Percentiles rank a stretch among this genome's conserved stretches.
phyloP scores from a whole-genome alignment of 2,113 vertebrate genomes.

The Dipodomys merriami region DNA sequence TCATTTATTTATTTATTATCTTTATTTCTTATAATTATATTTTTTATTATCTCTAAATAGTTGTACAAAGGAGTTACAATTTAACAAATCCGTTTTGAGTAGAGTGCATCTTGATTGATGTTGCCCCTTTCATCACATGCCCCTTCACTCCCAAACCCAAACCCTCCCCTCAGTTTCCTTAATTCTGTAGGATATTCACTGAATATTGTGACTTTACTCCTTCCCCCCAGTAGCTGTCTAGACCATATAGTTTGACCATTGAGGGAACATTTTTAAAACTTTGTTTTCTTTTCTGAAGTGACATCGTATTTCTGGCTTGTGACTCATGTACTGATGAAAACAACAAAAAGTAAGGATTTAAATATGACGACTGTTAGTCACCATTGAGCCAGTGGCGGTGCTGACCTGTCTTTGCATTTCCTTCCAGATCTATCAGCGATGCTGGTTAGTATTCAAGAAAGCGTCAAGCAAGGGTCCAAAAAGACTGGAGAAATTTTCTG shows the following conservation, averaged over 20 bases:
- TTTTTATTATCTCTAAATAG: too few species aligned
- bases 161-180: too few species aligned
- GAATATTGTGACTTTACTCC: too few species aligned
- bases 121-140: too few species aligned
- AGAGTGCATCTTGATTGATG: too few species aligned
- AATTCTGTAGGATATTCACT: too few species aligned
- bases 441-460: constrained; percentile 92
- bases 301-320: neutral
- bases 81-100: too few species aligned
- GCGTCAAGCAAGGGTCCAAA: constrained; percentile 92
- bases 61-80: too few species aligned
- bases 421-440: constrained; percentile 91
- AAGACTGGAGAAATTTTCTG: constrained; percentile 91
- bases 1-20: too few species aligned
- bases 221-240: neutral
- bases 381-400: neutral
- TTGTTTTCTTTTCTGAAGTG: constrained; percentile 61
- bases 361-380: neutral
- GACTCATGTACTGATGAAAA: constrained; percentile 35
- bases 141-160: too few species aligned
- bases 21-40: too few species aligned
- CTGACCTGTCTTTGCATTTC: constrained; percentile 68
- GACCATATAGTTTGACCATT: neutral
- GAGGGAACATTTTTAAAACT: constrained; percentile 19
- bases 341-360: neutral